These are phyloP conservation scores for Nineta flava DNA, from an alignment of 2,888 invertebrate genomes.

Conservation along the genomic window DNA sequence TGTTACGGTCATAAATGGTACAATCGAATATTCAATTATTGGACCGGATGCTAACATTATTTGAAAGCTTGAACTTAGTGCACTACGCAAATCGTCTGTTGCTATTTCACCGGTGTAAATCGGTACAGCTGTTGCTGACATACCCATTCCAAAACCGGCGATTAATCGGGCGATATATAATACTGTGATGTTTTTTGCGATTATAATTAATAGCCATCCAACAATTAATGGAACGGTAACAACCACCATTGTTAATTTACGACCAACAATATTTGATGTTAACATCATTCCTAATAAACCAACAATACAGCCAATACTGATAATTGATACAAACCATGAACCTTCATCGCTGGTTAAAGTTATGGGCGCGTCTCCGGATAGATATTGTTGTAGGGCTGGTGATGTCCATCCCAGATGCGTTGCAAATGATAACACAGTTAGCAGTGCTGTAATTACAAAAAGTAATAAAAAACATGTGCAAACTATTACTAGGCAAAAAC, in stretches of 20 bases:
- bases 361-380: neutral
- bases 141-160: slow-evolving; percentile 1
- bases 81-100: slow-evolving; percentile 1
- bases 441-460: neutral
- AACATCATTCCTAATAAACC: neutral
- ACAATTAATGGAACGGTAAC: neutral
- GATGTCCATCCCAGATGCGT: slow-evolving; percentile 1
- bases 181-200: neutral
- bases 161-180: neutral
- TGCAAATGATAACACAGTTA: neutral
- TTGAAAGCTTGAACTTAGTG: slow-evolving; percentile 1
- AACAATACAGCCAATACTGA: neutral
- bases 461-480: neutral
- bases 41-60: neutral
- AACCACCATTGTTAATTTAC: neutral
- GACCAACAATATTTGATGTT: neutral
- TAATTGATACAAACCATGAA: slow-evolving; percentile 3
- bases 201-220: neutral
- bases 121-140: neutral
- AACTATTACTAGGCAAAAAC: no score
- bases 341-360: neutral
- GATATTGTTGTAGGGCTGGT: neutral
- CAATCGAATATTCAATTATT: slow-evolving; percentile 1
- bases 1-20: neutral
- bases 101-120: slow-evolving; percentile 2